Base-by-base conservation (phyloP, 2,888 invertebrate species). In the Thecophora atra region DNA sequence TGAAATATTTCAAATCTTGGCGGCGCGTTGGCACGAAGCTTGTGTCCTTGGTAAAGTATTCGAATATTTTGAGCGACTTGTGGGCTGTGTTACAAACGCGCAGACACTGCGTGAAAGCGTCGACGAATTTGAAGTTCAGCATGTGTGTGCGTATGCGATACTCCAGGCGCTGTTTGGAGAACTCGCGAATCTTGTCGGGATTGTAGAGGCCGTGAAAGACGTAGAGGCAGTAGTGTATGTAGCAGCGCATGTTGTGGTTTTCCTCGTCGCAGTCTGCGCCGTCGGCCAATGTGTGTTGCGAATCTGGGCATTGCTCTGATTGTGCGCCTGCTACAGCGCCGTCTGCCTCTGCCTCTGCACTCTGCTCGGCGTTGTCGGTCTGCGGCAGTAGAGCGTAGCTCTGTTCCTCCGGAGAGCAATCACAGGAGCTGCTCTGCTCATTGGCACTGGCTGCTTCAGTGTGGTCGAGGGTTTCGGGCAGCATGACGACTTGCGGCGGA, bases 21-120 rank as follows among this genome's bases (percentile, higher is more conserved):
- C 85, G 80, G 71, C 83, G 80, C 79, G 86, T 80, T 17, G 87
- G 87, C 71, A 87, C 86, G 71, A 86, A 85, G 71, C 85, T 85
- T 24, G 86, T 84, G 71, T 87, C 87, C 80, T 86, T 87, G 77
- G 86, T 86, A 73, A 87, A 87, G 78, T 86, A 86, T 79, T 87
- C 87, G 73, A 87, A 87, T 13, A 87, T 79, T 80, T 86, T 86
- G 0, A 86, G 79, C 4, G 86, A 81, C 65, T 83, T 83, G 67
- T 81, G 79, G 51, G 83, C 78, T 52, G 71, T 83, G 63, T 79
- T 79, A 67, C 85, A 84, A 74, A 81, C 82, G 7, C 79, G 80
- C 74, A 87, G 79, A 72, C 86, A 86, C 30, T 85, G 78, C 64
- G 80, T 81, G 64, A 87, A 87, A 24, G 87, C 86, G 73, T 87